Conservation (phyloP, 2,888 invertebrate species). For the Ferrisia virgata region DNA sequence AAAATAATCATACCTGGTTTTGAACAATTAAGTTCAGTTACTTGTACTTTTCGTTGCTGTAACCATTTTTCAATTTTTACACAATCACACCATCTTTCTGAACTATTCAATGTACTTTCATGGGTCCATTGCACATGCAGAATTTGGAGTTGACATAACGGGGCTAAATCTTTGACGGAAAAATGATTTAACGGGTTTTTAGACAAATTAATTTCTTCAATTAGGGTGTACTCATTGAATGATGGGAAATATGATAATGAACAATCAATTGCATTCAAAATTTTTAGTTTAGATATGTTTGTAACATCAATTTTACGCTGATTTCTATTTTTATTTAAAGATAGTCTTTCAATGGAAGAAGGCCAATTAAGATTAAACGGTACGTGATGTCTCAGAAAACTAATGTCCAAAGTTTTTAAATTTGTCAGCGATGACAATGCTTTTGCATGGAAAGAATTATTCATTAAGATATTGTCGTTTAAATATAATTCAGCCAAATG, state of each 20-base stretch:
- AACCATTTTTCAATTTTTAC: background rate
- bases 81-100: background rate
- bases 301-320: background rate
- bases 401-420: background rate
- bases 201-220: background rate
- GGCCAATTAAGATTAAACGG: background rate
- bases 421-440: background rate
- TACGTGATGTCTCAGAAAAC: background rate
- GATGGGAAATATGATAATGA: background rate
- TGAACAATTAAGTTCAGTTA: background rate
- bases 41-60: background rate
- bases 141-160: background rate
- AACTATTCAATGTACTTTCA: background rate
- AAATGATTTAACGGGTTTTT: background rate
- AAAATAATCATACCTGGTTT: background rate
- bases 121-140: background rate
- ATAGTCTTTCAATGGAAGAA: background rate
- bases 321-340: background rate
- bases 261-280: background rate
- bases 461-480: background rate
- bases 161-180: background rate
- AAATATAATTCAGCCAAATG: background rate
- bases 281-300: background rate
- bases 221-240: background rate
- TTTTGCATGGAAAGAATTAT: background rate